Conservation (phyloP, 2,888 invertebrate genomes). For the Serripes groenlandicus region DNA sequence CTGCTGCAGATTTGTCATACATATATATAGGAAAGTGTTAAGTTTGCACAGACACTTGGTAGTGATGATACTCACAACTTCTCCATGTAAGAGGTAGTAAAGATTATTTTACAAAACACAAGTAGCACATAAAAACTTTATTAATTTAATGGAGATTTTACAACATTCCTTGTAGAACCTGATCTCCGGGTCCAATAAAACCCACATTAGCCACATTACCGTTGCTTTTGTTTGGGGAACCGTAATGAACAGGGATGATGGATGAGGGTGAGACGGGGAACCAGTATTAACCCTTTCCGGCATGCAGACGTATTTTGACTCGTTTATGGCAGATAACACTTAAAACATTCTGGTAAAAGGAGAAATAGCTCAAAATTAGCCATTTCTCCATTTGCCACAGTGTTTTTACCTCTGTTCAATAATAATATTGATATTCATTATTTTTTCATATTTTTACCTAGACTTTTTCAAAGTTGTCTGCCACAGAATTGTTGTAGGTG, state of each 20-base stretch:
- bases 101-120: constrained; percentile 28
- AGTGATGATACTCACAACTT: too few species aligned
- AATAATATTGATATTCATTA: background rate
- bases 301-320: too few species aligned
- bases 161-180: constrained; percentile 16
- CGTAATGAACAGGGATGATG: constrained; percentile 1
- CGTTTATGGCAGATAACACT: too few species aligned
- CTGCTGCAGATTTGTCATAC: too few species aligned
- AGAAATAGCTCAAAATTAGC: background rate
- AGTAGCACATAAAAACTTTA: constrained; percentile 20
- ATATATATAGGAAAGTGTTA: too few species aligned
- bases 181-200: constrained; percentile 24
- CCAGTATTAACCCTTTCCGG: background rate
- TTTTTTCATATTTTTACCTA: background rate
- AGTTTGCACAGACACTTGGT: too few species aligned
- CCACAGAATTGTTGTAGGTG: background rate
- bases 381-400: background rate
- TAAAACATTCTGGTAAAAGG: too few species aligned
- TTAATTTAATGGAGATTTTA: constrained; percentile 30
- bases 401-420: background rate
- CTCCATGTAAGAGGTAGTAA: background rate
- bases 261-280: constrained; percentile 7
- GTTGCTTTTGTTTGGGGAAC: constrained; percentile 13
- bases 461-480: background rate
- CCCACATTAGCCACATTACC: constrained; percentile 16